phyloP scores from a whole-genome alignment of 1,140 invertebrate species.

The Neodiprion lecontei region DNA sequence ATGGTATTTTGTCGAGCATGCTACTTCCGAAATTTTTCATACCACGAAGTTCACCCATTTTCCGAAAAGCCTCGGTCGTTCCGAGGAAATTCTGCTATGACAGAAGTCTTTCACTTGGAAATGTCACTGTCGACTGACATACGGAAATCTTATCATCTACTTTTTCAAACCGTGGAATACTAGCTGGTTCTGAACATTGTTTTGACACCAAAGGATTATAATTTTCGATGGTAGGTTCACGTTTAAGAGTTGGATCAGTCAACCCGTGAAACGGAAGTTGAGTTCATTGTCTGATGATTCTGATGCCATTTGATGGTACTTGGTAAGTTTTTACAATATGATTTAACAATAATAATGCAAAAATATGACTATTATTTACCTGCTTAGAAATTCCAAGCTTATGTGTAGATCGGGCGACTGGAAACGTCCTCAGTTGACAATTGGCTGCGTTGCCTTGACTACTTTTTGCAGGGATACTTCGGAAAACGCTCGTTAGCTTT shows the following conservation, averaged over 20 bases:
- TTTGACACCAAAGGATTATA: not conserved
- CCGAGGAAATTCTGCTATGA: no score
- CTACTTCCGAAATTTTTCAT: not conserved
- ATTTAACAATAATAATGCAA: not conserved
- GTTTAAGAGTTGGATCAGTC: not conserved
- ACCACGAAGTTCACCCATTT: not conserved
- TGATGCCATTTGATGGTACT: not conserved
- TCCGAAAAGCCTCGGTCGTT: no score
- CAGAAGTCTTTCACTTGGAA: no score
- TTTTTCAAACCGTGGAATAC: no score
- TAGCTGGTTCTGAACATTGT: not conserved
- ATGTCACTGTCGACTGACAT: no score
- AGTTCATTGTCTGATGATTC: not conserved
- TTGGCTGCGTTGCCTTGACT: not conserved
- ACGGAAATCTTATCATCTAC: no score
- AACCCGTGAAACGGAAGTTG: no score
- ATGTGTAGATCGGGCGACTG: not conserved
- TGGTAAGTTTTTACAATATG: not conserved
- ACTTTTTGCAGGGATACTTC: not conserved
- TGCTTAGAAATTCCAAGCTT: not conserved
- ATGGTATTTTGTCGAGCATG: not conserved
- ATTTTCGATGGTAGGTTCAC: not conserved
- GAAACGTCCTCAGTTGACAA: not conserved
- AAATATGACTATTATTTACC: not conserved
- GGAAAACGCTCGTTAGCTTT: not conserved